Percentiles rank a stretch among this genome's conserved stretches.
Conservation (phyloP, 2,888 invertebrate genomes). For the Psylliodes chrysocephalus region DNA sequence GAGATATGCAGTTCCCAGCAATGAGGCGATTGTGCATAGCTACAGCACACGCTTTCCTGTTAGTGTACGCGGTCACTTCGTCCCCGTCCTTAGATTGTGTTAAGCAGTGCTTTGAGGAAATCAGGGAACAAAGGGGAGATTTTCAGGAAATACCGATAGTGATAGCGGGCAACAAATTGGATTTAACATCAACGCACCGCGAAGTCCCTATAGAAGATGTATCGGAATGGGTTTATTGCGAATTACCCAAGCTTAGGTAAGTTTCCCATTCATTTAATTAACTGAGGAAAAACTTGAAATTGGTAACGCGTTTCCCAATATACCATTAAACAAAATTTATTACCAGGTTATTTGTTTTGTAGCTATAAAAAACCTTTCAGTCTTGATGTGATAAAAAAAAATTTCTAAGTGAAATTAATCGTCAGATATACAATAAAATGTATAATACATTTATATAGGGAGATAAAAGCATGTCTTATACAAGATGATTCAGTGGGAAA, state of each 20-base stretch:
- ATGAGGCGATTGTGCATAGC: slow-evolving; percentile 89
- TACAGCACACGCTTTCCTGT: slow-evolving; percentile 87
- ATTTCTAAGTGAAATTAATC: too few relatives aligned
- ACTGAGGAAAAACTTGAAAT: too few relatives aligned
- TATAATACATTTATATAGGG: too few relatives aligned
- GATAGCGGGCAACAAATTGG: slow-evolving; percentile 87
- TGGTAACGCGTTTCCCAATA: too few relatives aligned
- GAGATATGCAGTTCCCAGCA: slow-evolving; percentile 90
- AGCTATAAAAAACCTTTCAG: too few relatives aligned
- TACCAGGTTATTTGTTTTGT: too few relatives aligned
- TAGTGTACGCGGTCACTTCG: slow-evolving; percentile 85
- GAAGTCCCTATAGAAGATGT: slow-evolving; percentile 83
- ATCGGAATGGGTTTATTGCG: slow-evolving; percentile 82
- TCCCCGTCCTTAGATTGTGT: slow-evolving; percentile 77
- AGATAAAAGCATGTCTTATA: too few relatives aligned
- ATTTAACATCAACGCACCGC: slow-evolving; percentile 75
- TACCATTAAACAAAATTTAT: too few relatives aligned
- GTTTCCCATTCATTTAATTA: too few relatives aligned
- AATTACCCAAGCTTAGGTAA: slow-evolving; percentile 77
- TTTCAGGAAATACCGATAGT: slow-evolving; percentile 84
- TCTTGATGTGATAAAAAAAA: too few relatives aligned
- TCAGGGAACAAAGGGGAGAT: slow-evolving; percentile 82
- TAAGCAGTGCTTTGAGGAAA: slow-evolving; percentile 82
- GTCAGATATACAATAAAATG: too few relatives aligned
- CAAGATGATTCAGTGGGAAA: too few relatives aligned